Evolutionary conservation across 2,113 vertebrate species (phyloP).

Genomic region (Myiozetetes cayanensis): DNA sequence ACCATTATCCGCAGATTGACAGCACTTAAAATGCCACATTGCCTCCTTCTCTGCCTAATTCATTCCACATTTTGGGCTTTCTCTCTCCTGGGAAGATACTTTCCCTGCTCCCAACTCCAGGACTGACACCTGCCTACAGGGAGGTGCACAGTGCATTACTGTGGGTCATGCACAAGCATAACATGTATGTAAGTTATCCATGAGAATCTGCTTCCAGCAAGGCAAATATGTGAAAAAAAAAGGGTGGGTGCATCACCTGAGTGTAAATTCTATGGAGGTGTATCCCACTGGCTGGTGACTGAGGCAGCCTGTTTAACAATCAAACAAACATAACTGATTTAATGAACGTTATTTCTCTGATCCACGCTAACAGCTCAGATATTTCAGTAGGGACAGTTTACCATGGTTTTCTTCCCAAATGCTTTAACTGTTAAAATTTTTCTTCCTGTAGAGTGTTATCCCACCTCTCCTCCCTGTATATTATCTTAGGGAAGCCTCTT

Average conservation of each 20-base stretch:
- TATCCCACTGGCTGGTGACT: neutral
- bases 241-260: neutral
- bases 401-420: neutral
- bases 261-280: neutral
- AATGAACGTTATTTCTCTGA: neutral
- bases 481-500: neutral
- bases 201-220: neutral
- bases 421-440: neutral
- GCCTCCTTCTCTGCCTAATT: neutral
- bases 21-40: neutral
- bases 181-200: neutral
- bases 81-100: neutral
- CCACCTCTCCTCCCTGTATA: neutral
- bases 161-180: neutral
- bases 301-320: neutral
- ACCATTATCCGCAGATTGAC: fast-evolving
- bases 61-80: neutral
- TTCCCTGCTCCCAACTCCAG: neutral
- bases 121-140: neutral
- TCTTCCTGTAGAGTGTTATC: neutral
- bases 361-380: neutral
- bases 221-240: neutral
- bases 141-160: neutral
- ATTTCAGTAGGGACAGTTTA: neutral
- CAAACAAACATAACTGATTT: neutral